Conservation (phyloP, 2,113 vertebrate genomes). For the Butorides virescens region DNA sequence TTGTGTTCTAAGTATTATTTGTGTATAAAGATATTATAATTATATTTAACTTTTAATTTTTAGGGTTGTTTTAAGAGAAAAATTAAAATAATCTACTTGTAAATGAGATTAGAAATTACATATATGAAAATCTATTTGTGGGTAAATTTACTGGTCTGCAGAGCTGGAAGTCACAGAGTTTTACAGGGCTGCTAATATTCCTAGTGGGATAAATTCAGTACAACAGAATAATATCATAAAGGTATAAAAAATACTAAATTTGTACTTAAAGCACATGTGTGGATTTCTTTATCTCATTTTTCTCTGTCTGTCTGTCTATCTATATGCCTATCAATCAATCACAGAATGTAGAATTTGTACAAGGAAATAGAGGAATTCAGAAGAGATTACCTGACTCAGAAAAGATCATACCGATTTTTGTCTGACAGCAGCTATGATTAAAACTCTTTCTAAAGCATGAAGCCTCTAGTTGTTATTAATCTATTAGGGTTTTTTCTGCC, state of each 20-base stretch:
- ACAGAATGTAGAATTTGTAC: not conserved
- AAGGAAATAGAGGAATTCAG: not conserved
- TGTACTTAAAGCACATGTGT: not conserved
- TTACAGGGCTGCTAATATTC: not conserved
- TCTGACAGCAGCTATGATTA: not conserved
- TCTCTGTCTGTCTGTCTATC: not conserved
- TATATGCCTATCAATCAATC: not conserved
- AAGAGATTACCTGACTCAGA: not conserved
- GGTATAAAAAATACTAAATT: not conserved
- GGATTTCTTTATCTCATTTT: not conserved
- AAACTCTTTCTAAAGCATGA: not conserved
- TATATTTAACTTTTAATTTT: not conserved
- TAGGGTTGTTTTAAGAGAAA: not conserved
- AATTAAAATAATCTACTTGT: not conserved
- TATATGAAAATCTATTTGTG: not conserved
- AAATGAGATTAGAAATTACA: not conserved
- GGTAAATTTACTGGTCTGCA: not conserved
- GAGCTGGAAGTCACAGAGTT: not conserved
- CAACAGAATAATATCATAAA: not conserved
- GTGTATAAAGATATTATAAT: not conserved
- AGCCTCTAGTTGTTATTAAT: not conserved
- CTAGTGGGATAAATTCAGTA: not conserved
- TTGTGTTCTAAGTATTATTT: not conserved
- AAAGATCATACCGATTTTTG: not conserved
- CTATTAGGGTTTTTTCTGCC: not conserved